phyloP scores from a whole-genome alignment of 2,888 invertebrate species.

The Tryphoninae sp. region DNA sequence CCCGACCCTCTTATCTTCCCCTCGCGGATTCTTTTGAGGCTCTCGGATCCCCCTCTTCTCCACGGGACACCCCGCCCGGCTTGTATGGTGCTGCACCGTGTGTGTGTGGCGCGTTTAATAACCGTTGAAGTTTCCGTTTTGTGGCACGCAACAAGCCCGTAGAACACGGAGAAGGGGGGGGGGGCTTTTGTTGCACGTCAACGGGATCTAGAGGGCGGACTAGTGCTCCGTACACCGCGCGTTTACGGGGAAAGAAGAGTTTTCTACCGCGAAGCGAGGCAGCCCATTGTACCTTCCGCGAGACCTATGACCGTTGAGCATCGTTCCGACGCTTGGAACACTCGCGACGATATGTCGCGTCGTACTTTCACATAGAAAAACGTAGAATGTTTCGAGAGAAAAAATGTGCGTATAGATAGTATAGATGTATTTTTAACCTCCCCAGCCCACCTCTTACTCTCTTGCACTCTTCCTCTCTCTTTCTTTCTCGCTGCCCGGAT shows the following conservation, averaged over 20 bases:
- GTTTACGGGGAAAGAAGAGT: constrained; percentile 25
- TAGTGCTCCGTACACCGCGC: constrained; percentile 43
- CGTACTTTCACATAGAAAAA: too few species aligned
- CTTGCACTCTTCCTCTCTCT: background rate
- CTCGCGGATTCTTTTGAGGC: constrained; percentile 61
- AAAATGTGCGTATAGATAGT: background rate
- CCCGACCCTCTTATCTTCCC: constrained; percentile 17
- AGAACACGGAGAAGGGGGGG: constrained; percentile 16
- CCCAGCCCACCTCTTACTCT: too few species aligned
- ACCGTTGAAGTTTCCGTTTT: constrained; percentile 68
- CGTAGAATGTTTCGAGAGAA: background rate
- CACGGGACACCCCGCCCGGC: constrained; percentile 25
- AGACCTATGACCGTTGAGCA: constrained; percentile 44
- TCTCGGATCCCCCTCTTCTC: constrained; percentile 30
- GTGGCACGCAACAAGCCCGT: constrained; percentile 28
- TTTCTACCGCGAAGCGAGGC: constrained; percentile 18
- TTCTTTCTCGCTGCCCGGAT: background rate
- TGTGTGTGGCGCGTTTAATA: constrained; percentile 65
- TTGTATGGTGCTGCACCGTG: background rate
- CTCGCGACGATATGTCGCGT: background rate
- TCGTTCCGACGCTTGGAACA: constrained; percentile 20
- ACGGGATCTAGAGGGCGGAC: constrained; percentile 30
- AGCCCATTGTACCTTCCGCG: constrained; percentile 43
- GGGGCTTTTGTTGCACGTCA: constrained; percentile 65
- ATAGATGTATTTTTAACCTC: background rate